Evolutionary conservation across 2,888 invertebrate species (phyloP).

Genomic region (Geophilus truncorum): DNA sequence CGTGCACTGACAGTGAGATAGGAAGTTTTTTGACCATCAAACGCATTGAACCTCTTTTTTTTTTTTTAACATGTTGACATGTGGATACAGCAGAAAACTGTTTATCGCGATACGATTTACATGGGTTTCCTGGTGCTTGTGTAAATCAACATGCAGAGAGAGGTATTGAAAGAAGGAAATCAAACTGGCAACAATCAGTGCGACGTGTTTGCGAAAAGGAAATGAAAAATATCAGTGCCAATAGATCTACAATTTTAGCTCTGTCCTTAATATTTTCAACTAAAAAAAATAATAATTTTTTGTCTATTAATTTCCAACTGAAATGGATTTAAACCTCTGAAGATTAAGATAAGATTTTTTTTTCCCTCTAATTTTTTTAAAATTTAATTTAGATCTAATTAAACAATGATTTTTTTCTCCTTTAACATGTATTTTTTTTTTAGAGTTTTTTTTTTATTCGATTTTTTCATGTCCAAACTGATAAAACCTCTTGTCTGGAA

Average conservation of each 20-base stretch:
- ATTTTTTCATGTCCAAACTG: too few species aligned
- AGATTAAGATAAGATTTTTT: neutral
- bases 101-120: neutral
- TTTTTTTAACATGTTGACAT: neutral
- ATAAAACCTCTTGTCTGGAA: neutral
- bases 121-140: neutral
- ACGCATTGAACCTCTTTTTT: neutral
- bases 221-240: constrained; percentile 14
- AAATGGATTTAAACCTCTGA: too few species aligned
- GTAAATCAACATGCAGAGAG: neutral
- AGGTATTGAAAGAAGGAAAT: neutral
- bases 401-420: neutral
- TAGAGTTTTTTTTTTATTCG: too few species aligned
- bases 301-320: neutral
- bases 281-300: neutral
- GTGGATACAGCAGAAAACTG: neutral
- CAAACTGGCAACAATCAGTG: neutral
- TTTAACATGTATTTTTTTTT: too few species aligned
- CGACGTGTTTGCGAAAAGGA: neutral
- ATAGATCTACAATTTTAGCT: neutral
- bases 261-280: neutral
- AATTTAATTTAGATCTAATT: neutral
- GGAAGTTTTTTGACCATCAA: neutral
- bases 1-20: neutral
- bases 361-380: neutral